Conservation (phyloP, 64 coral and sea anemone genomes). For the Actinia equina region DNA sequence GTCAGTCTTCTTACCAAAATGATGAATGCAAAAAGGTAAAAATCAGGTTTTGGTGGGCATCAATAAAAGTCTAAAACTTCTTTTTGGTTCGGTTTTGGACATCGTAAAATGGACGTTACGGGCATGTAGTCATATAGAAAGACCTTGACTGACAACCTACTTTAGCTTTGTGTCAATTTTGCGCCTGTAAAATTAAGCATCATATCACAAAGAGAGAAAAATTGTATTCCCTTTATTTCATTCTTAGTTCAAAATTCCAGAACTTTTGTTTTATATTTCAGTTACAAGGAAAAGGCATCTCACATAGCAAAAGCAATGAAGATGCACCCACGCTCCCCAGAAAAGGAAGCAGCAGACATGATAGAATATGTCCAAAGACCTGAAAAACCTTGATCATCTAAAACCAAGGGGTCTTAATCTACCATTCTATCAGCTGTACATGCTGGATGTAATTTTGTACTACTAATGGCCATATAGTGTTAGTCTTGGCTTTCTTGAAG, state of each 20-base stretch:
- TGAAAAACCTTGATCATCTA: slow-evolving; percentile 22
- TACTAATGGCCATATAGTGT: background rate
- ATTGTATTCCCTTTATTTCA: too few species aligned
- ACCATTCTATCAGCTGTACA: slow-evolving; percentile 47
- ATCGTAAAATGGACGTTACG: too few species aligned
- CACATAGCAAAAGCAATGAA: slow-evolving; percentile 23
- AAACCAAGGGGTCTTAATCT: slow-evolving; percentile 17
- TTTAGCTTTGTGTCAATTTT: too few species aligned
- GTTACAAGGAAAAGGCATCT: slow-evolving; percentile 14
- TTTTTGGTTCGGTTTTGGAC: too few species aligned
- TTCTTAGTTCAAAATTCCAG: background rate
- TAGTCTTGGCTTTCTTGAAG: background rate
- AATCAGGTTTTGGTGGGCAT: too few species aligned
- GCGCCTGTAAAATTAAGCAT: too few species aligned
- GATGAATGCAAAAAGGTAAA: slow-evolving; percentile 11
- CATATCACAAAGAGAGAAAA: too few species aligned
- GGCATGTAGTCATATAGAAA: too few species aligned
- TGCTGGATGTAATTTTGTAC: slow-evolving; percentile 13
- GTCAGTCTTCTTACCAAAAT: slow-evolving; percentile 23
- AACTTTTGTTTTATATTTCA: background rate
- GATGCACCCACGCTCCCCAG: slow-evolving; percentile 24
- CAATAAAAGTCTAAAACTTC: too few species aligned
- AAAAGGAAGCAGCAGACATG: slow-evolving; percentile 50
- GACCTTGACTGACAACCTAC: too few species aligned
- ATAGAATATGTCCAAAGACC: slow-evolving; percentile 41